Evolutionary conservation across 2,113 vertebrate genomes (phyloP).

Genomic region (Entelurus aequoreus): DNA sequence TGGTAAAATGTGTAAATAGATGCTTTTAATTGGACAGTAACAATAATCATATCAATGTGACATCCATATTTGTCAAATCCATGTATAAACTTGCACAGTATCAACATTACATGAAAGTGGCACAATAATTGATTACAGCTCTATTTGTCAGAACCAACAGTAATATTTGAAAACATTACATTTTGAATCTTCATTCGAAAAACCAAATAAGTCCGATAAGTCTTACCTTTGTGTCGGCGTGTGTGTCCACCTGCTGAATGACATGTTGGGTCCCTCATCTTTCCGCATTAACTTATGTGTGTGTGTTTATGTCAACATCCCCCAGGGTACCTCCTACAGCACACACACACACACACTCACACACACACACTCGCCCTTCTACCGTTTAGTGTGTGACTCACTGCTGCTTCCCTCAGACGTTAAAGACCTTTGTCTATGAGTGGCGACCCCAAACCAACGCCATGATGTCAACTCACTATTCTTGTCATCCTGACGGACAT

Average conservation of each 20-base stretch:
- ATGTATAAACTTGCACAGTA: no score
- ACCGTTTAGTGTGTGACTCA: slow-evolving; percentile 25
- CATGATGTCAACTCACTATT: slow-evolving; percentile 84
- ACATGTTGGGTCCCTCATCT: slow-evolving; percentile 69
- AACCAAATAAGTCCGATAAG: background rate
- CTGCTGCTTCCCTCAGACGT: slow-evolving; percentile 25
- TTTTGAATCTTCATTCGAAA: background rate
- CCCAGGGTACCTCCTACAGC: slow-evolving; percentile 37
- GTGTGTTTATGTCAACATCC: slow-evolving; percentile 54
- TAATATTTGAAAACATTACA: background rate
- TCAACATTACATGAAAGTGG: no score
- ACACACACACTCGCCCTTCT: slow-evolving; percentile 26
- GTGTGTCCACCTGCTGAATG: slow-evolving; percentile 46
- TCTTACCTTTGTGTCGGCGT: slow-evolving; percentile 68
- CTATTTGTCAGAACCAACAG: no score
- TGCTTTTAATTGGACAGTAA: background rate
- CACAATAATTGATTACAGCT: no score
- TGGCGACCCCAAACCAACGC: slow-evolving; percentile 54
- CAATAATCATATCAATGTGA: background rate
- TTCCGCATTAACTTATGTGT: slow-evolving; percentile 20
- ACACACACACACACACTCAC: slow-evolving; percentile 29
- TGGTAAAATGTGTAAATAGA: background rate
- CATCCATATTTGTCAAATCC: background rate
- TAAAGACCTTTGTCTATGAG: slow-evolving; percentile 77
- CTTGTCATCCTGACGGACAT: slow-evolving; percentile 70